Evolutionary conservation across 2,888 invertebrate genomes (phyloP).

Genomic region (Phortica magna): DNA sequence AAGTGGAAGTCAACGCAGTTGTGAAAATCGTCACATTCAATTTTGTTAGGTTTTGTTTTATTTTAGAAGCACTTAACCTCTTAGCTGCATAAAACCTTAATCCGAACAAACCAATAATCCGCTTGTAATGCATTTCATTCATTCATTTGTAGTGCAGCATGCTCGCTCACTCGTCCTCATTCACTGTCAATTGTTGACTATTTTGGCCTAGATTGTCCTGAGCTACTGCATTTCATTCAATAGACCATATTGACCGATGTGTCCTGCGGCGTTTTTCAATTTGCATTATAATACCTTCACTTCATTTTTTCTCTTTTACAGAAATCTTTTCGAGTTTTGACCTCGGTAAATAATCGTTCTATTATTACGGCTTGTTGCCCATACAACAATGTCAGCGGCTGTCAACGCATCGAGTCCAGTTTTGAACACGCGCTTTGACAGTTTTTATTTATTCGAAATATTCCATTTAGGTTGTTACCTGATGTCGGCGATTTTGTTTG

Average conservation of each 20-base stretch:
- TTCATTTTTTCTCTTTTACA: slow-evolving; percentile 20
- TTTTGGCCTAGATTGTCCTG: slow-evolving; percentile 26
- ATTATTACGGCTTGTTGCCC: slow-evolving; percentile 62
- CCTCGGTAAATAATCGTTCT: slow-evolving; percentile 66
- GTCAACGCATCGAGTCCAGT: neutral
- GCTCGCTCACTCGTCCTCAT: slow-evolving; percentile 28
- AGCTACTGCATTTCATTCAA: slow-evolving; percentile 34
- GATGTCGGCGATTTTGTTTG: neutral
- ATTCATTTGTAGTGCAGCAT: too few species aligned
- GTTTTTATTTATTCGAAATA: neutral
- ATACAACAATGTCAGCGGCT: slow-evolving; percentile 61
- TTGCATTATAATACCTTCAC: slow-evolving; percentile 56
- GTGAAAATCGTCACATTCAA: slow-evolving; percentile 32
- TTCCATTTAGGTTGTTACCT: slow-evolving; percentile 1
- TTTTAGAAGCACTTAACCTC: slow-evolving; percentile 69
- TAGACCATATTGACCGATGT: slow-evolving; percentile 32
- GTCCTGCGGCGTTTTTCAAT: slow-evolving; percentile 62
- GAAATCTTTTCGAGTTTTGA: slow-evolving; percentile 54
- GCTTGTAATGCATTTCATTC: slow-evolving; percentile 66
- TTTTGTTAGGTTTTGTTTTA: slow-evolving; percentile 52
- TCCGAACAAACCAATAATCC: slow-evolving; percentile 65
- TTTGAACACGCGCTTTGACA: neutral
- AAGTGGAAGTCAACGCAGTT: slow-evolving; percentile 60
- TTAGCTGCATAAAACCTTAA: slow-evolving; percentile 50
- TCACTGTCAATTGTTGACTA: slow-evolving; percentile 39